Conservation (phyloP, 2,888 invertebrate species). For the Cyclophora punctaria region DNA sequence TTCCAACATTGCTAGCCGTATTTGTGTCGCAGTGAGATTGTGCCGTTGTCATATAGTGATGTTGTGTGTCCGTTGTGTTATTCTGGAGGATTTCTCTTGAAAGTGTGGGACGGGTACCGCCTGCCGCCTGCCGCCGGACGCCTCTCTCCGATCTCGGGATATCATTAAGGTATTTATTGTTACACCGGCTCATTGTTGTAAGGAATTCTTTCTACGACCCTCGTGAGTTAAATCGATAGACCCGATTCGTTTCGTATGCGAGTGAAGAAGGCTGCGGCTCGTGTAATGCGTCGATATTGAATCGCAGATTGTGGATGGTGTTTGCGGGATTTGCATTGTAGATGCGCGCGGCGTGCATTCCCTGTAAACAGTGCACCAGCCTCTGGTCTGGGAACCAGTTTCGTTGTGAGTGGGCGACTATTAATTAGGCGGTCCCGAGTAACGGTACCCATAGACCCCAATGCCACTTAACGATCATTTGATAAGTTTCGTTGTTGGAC, state of each 20-base stretch:
- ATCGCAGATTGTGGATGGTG: conserved; percentile 53
- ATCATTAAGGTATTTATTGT: conserved; percentile 76
- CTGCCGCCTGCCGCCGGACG: conserved; percentile 66
- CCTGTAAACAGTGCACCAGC: conserved; percentile 38
- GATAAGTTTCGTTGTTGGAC: conserved; percentile 50
- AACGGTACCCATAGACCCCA: conserved; percentile 44
- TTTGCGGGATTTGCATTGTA: conserved; percentile 65
- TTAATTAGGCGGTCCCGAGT: conserved; percentile 56
- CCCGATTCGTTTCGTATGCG: conserved; percentile 43
- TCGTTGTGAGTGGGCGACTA: conserved; percentile 57
- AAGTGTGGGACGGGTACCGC: conserved; percentile 62
- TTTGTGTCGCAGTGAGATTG: conserved; percentile 65
- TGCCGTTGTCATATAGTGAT: conserved; percentile 61
- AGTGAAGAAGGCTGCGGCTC: conserved; percentile 29
- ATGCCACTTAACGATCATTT: conserved; percentile 53
- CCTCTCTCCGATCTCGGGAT: conserved; percentile 70
- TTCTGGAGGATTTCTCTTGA: conserved; percentile 69
- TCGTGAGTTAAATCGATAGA: conserved; percentile 68
- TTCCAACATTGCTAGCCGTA: conserved; percentile 37
- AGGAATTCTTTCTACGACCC: conserved; percentile 67
- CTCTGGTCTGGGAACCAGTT: conserved; percentile 41
- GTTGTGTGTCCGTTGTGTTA: conserved; percentile 55
- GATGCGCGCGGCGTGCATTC: conserved; percentile 53
- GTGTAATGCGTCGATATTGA: conserved; percentile 49
- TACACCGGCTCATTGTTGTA: conserved; percentile 73